Conservation (phyloP, 2,113 vertebrate species). For the Sialia sialis region DNA sequence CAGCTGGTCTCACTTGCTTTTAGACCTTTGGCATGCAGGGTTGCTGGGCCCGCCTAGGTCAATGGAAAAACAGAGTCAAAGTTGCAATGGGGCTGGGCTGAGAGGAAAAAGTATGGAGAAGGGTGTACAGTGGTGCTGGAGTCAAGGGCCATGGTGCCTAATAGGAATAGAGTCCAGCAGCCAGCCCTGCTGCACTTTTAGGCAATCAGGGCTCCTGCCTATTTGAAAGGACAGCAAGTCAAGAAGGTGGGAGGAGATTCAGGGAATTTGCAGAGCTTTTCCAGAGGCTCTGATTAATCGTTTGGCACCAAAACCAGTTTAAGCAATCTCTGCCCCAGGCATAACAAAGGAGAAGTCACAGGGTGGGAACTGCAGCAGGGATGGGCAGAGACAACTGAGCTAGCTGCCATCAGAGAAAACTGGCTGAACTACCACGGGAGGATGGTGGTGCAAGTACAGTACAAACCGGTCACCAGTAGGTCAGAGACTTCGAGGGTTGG, state of each 20-base stretch:
- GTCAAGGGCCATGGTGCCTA: background rate
- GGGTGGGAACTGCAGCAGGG: background rate
- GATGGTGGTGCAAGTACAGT: background rate
- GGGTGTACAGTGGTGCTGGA: background rate
- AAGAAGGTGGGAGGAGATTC: background rate
- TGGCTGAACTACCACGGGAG: background rate
- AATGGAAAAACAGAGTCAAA: background rate
- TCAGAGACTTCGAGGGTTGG: background rate
- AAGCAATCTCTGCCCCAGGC: slow-evolving; percentile 35
- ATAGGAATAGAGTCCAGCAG: background rate
- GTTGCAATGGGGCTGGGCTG: background rate
- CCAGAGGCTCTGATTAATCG: background rate
- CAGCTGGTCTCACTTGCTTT: background rate
- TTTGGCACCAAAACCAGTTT: background rate
- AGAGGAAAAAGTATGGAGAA: background rate
- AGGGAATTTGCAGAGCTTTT: background rate
- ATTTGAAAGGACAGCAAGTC: background rate
- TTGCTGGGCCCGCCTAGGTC: background rate
- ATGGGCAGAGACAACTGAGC: background rate
- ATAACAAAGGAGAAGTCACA: background rate
- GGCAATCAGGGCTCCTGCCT: background rate
- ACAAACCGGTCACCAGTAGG: background rate
- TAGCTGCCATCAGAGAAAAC: background rate
- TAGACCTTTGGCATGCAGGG: background rate
- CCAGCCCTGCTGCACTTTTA: background rate